Evolutionary conservation across 2,797 vertebrate species (phyloP), one percentile per base, ranked within the genome.

Genomic region (Molossus alvarezi): DNA sequence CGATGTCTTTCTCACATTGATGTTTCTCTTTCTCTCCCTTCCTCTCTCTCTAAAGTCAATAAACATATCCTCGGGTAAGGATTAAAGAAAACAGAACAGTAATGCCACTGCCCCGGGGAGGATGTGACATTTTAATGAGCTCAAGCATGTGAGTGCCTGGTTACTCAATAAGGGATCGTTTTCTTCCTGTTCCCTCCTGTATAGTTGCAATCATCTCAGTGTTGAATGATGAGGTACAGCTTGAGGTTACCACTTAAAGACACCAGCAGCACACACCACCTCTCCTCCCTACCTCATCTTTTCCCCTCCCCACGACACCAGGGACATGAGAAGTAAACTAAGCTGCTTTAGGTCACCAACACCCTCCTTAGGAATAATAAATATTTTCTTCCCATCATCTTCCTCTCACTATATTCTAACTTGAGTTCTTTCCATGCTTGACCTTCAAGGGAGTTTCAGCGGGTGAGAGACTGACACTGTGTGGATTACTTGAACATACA

Each of bases 321-420:
- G 80, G 60, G 72, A 75, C 88, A 33, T 60, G 45, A 79, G 53
- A 86, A 90, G 48, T 82, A 62, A 93, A 83, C 80, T 20, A 62
- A 79, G 60, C 58, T 53, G 62, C 41, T 62, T 62, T 72, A 88
- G 75, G 64, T 95, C 65, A 71, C 84, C 29, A 29, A n/a, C 76
- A 76, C 77, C 51, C 67, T 95, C 60, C 69, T 76, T 72, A 82
- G 93, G 33, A 90, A 76, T 88, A 83, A 57, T 86, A 93, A 90
- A 57, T 92, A 76, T 75, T 97, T 94, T 89, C 69, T 92, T 67
- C 81, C 53, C 60, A 79, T 57, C 41, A 53, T 87, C 84, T 90
- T 90, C 80, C 73, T 92, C 80, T 58, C 64, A 3, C 23, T 71
- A 29, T 93, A 53, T 37, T 71, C 73, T 88, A 33, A 94, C 65